Percentiles rank a stretch among this genome's conserved stretches.
These are phyloP conservation scores for Chionodraco myersi DNA, from an alignment of 2,113 vertebrate species.

Conservation along the genomic window DNA sequence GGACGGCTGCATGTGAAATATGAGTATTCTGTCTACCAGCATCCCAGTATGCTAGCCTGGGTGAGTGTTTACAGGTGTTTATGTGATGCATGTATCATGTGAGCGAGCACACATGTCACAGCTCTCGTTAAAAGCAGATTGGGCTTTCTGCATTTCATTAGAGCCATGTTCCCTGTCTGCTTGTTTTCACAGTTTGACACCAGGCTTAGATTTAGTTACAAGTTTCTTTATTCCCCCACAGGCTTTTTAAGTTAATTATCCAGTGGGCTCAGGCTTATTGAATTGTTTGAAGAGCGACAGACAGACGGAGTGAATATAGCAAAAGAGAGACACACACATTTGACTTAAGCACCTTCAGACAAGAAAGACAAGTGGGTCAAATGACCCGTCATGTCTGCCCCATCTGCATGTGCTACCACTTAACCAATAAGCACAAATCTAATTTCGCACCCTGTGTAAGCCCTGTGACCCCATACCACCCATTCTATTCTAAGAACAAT, in stretches of 20 bases:
- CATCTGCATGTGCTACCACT: conserved; percentile 65
- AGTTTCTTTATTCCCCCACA: conserved; percentile 66
- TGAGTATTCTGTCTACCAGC: not conserved
- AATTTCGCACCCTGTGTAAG: conserved; percentile 1
- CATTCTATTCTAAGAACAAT: conserved; percentile 41
- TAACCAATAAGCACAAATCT: conserved; percentile 45
- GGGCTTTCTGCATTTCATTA: conserved; percentile 76
- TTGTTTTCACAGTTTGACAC: conserved; percentile 76
- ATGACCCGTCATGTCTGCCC: conserved; percentile 53
- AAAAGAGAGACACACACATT: conserved; percentile 31
- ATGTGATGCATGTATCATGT: conserved; percentile 21
- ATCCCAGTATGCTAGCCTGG: not conserved
- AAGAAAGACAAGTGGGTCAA: conserved; percentile 50
- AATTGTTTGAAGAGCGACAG: conserved; percentile 52
- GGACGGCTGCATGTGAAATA: not conserved
- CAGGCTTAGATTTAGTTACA: conserved; percentile 69
- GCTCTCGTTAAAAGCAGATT: conserved; percentile 41
- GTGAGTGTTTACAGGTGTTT: conserved; percentile 29
- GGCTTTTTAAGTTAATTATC: conserved; percentile 74
- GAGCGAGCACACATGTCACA: conserved; percentile 37
- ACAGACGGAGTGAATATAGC: conserved; percentile 22
- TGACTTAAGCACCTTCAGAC: conserved; percentile 61
- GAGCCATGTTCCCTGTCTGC: conserved; percentile 50
- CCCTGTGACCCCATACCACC: conserved; percentile 11
- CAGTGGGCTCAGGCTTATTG: conserved; percentile 61